These are phyloP conservation scores for Oppia nitens DNA, from an alignment of 1,140 invertebrate species.

Conservation along the genomic window DNA sequence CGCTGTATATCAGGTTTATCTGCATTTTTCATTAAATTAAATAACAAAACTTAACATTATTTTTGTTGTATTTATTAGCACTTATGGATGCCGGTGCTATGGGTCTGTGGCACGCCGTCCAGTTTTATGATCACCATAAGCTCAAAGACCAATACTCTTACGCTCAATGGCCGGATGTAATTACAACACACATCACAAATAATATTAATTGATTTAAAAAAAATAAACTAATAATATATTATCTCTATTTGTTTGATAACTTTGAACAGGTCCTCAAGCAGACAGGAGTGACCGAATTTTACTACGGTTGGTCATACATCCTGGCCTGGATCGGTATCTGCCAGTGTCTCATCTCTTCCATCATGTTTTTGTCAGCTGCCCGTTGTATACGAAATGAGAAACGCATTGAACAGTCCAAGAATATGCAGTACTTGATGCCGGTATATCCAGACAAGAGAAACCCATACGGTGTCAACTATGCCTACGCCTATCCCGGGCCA, in stretches of 20 bases:
- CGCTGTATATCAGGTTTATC: neutral
- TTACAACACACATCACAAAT: slow-evolving; percentile 29
- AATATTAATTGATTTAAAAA: slow-evolving; percentile 1
- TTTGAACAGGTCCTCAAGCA: slow-evolving; percentile 59
- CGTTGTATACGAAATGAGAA: slow-evolving; percentile 78
- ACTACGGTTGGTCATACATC: slow-evolving; percentile 89
- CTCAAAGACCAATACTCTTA: slow-evolving; percentile 68
- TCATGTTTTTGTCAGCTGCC: slow-evolving; percentile 76
- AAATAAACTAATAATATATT: slow-evolving; percentile 1
- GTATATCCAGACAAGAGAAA: slow-evolving; percentile 87
- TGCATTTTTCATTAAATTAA: neutral
- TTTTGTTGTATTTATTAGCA: slow-evolving; percentile 37
- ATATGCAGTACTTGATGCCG: slow-evolving; percentile 95
- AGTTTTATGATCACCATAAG: slow-evolving; percentile 86
- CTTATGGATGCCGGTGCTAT: slow-evolving; percentile 71
- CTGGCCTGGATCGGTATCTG: slow-evolving; percentile 84
- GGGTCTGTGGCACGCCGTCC: slow-evolving; percentile 86
- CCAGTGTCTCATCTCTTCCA: slow-evolving; percentile 65
- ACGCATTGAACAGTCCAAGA: slow-evolving; percentile 79
- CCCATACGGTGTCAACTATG: slow-evolving; percentile 41
- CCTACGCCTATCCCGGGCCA: slow-evolving; percentile 65
- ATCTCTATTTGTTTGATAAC: neutral
- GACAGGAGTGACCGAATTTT: slow-evolving; percentile 48
- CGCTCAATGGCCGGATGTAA: slow-evolving; percentile 78
- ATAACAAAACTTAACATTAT: neutral